Base-by-base conservation (phyloP, 2,113 vertebrate genomes). In the Paralichthys olivaceus region DNA sequence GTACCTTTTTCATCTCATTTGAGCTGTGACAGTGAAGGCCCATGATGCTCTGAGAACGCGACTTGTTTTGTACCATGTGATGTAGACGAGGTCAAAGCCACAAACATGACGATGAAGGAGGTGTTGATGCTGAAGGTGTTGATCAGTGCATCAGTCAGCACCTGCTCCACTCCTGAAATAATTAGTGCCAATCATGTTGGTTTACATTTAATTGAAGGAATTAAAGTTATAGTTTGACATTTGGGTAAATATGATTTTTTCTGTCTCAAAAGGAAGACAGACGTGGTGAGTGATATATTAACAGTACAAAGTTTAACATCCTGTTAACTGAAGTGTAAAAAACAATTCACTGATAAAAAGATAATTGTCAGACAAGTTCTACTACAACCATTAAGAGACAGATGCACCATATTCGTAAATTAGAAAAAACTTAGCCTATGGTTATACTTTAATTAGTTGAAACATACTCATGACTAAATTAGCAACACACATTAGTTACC, bases 51-150 rank as follows among this genome's bases (percentile, higher is more conserved):
- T 40, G 34, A 54, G 26, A 53, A 40, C 12, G 11, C 37, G 32
- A 2, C 7, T 1, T 34, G 37, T 40, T 40, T 13, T 40, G 37
- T 11, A 40, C 12, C 37, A 29, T 67, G 37, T 49, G 70, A 37
- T 32, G 29, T 45, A 58, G 71, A 83, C 20, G 19, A 60, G 84
- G 74, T 71, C 45, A 83, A 72, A 84, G 65, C 47, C 69, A 56
- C 47, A 40, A 56, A 79, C 72, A 60, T 69, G 66, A 61, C 40
- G 2, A 29, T 29, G 28, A 29, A 29, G 28, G 2, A n/a, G n/a
- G n/a, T n/a, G 37, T 67, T 66, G 66, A 61, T 32, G 9, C 3
- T 40, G 37, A 40, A 40, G 37, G 9, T 59, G 43, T 19, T 47
- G 43, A 47, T 17, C 47, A 51, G 53, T 37, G 9, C 34, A 37